Base-by-base conservation (phyloP, 2,113 vertebrate species). In the Pterocles gutturalis region DNA sequence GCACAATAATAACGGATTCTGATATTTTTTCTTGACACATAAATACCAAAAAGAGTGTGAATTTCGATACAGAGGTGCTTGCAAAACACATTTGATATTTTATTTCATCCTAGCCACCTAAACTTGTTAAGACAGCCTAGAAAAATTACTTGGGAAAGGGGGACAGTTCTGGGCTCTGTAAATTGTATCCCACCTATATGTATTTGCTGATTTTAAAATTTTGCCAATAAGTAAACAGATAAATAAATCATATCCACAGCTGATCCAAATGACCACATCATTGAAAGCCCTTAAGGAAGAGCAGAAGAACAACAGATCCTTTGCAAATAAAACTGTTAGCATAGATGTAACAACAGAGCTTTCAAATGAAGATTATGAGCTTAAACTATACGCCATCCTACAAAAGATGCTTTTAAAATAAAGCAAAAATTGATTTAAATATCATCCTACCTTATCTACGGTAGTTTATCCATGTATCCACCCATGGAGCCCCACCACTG, bases 401-500 rank as follows among this genome's bases (percentile, higher is more conserved):
- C 5, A 29, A 34, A 34, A 33, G 7, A 62, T 19, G 13, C 6
- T 77, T 67, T 88, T 25, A 41, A 11, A 70, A 77, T 22, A 19
- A 72, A 31, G 8, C 12, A 82, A 72, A 87, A 88, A 46, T 36
- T 2, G 36, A 25, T 43, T 72, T 10, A 70, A 89, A 7, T 36
- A n/a, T 11, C 9, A 79, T 13, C 29, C 26, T 76, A 10, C 17
- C 53, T 78, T 20, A 51, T 8, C 45, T 51, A 55, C 71, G 25
- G 57, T 12, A 49, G 17, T 8, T 83, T n/a, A 17, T 36, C 16
- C 43, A 55, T 16, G 14, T 36, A 75, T 43, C 9, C 55, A 61
- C 28, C 0, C 0, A 7, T 3, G 0, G 0, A 80, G 18, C 7
- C 28, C 29, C 73, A 19, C 5, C 17, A 18, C 25, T 3, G 1